Evolutionary conservation across 2,888 invertebrate genomes (phyloP), one percentile per base, ranked within the genome.

Genomic region (Melitaea athalia): DNA sequence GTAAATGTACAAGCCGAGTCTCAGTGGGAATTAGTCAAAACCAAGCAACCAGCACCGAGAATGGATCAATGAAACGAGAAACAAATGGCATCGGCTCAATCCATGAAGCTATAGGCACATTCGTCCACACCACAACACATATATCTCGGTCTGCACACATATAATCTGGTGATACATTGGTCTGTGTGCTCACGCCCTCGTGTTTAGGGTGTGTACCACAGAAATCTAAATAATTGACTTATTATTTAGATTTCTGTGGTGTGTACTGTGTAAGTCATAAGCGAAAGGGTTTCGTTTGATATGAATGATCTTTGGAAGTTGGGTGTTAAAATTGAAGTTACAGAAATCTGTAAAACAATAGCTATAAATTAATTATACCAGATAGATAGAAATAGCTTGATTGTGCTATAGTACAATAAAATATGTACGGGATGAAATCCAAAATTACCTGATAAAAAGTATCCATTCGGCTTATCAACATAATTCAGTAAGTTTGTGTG

Each of bases 161-260:
- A 78, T 88, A 87, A 89, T 89, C 89, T 87, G 85, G 86, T 85
- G 86, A 89, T 89, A 86, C 85, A 89, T 89, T 83, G 87, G 85
- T 78, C 81, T 84, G 82, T 85, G 80, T 84, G 83, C 85, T 84
- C 84, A 85, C 85, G 79, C 85, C 83, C 85, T 84, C 84, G 80
- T 80, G 83, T 82, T 83, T 82, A 79, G 80, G 69, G 69, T 74
- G 75, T 69, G 75, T 42, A 47, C 78, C n/a, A n/a, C n/a, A n/a
- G n/a, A n/a, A n/a, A n/a, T n/a, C n/a, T n/a, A n/a, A n/a, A n/a
- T n/a, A n/a, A n/a, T n/a, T n/a, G n/a, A n/a, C n/a, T n/a, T n/a
- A n/a, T n/a, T n/a, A n/a, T n/a, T n/a, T n/a, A n/a, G n/a, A n/a
- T n/a, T n/a, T n/a, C n/a, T n/a, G n/a, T n/a, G 69, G 69, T 74